Percentiles rank a stretch among this genome's conserved stretches.
Evolutionary conservation across 2,797 vertebrate genomes (phyloP).

Genomic region (Danio kyathit): DNA sequence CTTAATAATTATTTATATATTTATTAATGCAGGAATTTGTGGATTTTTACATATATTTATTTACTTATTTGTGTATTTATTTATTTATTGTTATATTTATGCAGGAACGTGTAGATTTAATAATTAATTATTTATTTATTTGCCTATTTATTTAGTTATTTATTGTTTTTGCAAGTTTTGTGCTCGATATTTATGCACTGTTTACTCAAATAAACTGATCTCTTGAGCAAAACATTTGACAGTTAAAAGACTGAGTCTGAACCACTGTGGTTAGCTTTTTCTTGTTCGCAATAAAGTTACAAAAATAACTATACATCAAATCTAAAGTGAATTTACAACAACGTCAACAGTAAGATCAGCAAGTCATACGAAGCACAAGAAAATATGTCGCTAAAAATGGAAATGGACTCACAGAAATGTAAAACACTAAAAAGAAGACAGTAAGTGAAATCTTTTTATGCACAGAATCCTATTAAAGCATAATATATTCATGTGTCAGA

Average conservation of each 20-base stretch:
- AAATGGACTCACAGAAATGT: constrained; percentile 9
- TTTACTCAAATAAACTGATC: neutral
- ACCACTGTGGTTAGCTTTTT: neutral
- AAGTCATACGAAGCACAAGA: constrained; percentile 1
- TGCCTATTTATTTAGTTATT: no score
- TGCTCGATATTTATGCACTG: neutral
- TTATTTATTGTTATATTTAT: no score
- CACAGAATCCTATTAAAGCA: constrained; percentile 32
- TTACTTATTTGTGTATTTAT: no score
- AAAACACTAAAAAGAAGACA: constrained; percentile 5
- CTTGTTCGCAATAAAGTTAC: constrained; percentile 6
- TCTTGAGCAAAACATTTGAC: neutral
- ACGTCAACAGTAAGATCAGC: neutral
- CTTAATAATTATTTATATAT: no score
- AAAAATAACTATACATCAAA: constrained; percentile 11
- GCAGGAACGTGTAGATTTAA: no score
- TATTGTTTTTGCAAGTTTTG: no score
- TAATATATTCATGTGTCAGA: constrained; percentile 27
- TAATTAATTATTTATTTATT: no score
- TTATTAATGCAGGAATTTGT: no score
- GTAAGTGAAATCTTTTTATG: constrained; percentile 20
- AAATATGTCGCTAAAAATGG: neutral
- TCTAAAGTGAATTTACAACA: constrained; percentile 17
- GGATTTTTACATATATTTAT: no score
- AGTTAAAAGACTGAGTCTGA: neutral